These are phyloP conservation scores for Drosophila sulfurigaster DNA, from an alignment of 1,140 invertebrate genomes.

Conservation along the genomic window DNA sequence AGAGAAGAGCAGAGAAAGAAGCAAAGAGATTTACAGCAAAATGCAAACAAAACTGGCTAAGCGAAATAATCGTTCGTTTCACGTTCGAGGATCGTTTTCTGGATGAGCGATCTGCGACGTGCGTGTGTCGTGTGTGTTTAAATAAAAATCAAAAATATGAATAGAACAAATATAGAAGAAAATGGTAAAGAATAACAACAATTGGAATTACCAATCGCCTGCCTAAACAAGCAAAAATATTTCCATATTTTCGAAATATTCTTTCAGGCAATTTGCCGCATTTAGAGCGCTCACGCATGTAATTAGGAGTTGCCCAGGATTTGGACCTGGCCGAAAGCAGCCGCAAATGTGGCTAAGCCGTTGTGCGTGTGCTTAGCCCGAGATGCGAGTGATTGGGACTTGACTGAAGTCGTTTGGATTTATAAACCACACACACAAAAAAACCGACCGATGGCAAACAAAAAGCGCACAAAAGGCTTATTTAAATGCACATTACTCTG, in stretches of 20 bases:
- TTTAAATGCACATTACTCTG: conserved; percentile 45
- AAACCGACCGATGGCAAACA: conserved; percentile 13
- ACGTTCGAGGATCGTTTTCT: conserved; percentile 31
- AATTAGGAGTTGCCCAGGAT: conserved; percentile 50
- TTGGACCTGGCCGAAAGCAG: conserved; percentile 24
- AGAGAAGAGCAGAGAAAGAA: neutral
- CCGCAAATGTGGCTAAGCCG: conserved; percentile 33
- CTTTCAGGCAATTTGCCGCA: conserved; percentile 35
- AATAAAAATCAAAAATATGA: conserved; percentile 30
- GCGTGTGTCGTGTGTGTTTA: conserved; percentile 46
- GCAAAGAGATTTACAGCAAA: conserved; percentile 34
- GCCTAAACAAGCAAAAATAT: conserved; percentile 59
- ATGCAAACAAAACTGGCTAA: conserved; percentile 45
- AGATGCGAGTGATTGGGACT: conserved; percentile 10
- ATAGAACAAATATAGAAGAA: conserved; percentile 1
- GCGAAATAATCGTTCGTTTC: conserved; percentile 23
- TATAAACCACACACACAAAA: conserved; percentile 29
- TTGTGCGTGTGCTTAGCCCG: conserved; percentile 34
- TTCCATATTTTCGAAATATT: conserved; percentile 22
- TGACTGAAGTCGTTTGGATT: conserved; percentile 42
- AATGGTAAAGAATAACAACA: conserved; percentile 29
- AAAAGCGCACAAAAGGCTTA: conserved; percentile 59
- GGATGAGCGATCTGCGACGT: conserved; percentile 42
- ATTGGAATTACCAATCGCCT: conserved; percentile 47
- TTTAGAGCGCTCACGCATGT: conserved; percentile 61